Percentiles rank a stretch among this genome's conserved stretches.
phyloP scores from a whole-genome alignment of 1,140 invertebrate species.

The Drosophila tsacasi region DNA sequence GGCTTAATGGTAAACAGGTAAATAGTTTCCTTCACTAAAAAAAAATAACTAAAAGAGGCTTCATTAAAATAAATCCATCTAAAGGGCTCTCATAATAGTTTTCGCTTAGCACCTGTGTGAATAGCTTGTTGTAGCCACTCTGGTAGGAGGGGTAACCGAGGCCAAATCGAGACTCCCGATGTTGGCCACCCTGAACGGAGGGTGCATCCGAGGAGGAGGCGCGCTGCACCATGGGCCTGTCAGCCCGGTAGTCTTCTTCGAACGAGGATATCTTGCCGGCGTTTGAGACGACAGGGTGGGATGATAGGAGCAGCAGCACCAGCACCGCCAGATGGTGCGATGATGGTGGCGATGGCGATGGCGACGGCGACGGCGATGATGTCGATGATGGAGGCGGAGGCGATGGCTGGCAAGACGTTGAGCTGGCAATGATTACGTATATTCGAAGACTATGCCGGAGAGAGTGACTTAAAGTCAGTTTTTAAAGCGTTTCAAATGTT shows the following conservation, averaged over 20 bases:
- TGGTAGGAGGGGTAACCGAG: slow-evolving; percentile 91
- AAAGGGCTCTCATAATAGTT: neutral
- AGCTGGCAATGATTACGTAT: slow-evolving; percentile 43
- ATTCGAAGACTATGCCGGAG: slow-evolving; percentile 12
- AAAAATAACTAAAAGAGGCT: too few relatives aligned
- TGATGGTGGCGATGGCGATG: slow-evolving; percentile 16
- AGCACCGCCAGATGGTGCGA: slow-evolving; percentile 44
- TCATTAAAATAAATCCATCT: neutral
- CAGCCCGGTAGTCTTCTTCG: slow-evolving; percentile 85
- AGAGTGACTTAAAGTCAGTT: slow-evolving; percentile 1
- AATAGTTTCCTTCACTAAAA: neutral
- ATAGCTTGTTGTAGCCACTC: slow-evolving; percentile 95
- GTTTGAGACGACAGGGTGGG: slow-evolving; percentile 63
- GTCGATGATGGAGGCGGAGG: slow-evolving; percentile 22
- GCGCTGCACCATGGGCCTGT: slow-evolving; percentile 85
- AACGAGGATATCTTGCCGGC: slow-evolving; percentile 85
- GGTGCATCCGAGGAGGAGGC: slow-evolving; percentile 85
- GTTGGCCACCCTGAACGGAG: slow-evolving; percentile 81
- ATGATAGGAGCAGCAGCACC: slow-evolving; percentile 38
- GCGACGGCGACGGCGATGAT: neutral
- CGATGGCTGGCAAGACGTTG: slow-evolving; percentile 27
- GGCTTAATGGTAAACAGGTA: neutral
- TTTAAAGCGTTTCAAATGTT: slow-evolving; percentile 4
- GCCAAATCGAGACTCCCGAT: slow-evolving; percentile 85
- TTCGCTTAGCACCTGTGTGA: slow-evolving; percentile 90